These are phyloP conservation scores for Micrasema longulum DNA, from an alignment of 1,140 invertebrate species.

Conservation along the genomic window DNA sequence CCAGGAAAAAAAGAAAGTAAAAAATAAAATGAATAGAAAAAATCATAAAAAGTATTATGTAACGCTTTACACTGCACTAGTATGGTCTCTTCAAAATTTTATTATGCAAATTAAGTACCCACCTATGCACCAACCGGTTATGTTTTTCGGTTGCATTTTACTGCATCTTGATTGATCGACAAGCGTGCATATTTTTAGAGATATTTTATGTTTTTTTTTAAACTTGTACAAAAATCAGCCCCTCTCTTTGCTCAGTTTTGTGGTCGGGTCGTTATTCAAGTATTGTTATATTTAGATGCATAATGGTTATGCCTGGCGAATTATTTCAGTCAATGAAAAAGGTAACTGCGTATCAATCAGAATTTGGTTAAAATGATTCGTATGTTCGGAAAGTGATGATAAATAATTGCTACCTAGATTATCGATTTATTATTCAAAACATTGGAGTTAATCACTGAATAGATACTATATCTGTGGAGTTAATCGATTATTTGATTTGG, in stretches of 20 bases:
- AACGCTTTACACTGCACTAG: neutral
- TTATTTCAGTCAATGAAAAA: conserved; percentile 10
- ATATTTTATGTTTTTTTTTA: neutral
- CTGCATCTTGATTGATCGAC: conserved; percentile 28
- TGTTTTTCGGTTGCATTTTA: conserved; percentile 16
- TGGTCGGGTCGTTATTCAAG: conserved; percentile 28
- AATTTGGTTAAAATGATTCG: neutral
- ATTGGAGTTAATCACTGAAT: too few species aligned
- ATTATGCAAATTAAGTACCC: conserved; percentile 28
- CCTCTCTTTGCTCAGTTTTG: conserved; percentile 1
- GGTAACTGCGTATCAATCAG: neutral
- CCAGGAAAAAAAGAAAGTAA: neutral
- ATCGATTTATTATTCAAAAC: too few species aligned
- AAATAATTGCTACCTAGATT: too few species aligned
- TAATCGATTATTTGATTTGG: too few species aligned
- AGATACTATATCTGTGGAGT: too few species aligned
- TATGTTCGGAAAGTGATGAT: too few species aligned
- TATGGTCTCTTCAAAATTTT: conserved; percentile 8
- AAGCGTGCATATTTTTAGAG: conserved; percentile 13
- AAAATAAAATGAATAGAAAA: too few species aligned
- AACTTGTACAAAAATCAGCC: conserved; percentile 21
- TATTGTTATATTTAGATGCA: neutral
- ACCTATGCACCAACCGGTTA: conserved; percentile 21
- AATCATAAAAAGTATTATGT: too few species aligned
- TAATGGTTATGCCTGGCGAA: neutral